Percentiles rank a stretch among this genome's conserved stretches.
These are phyloP conservation scores for Prunella fulvescens DNA, from an alignment of 2,113 vertebrate genomes.

Conservation along the genomic window DNA sequence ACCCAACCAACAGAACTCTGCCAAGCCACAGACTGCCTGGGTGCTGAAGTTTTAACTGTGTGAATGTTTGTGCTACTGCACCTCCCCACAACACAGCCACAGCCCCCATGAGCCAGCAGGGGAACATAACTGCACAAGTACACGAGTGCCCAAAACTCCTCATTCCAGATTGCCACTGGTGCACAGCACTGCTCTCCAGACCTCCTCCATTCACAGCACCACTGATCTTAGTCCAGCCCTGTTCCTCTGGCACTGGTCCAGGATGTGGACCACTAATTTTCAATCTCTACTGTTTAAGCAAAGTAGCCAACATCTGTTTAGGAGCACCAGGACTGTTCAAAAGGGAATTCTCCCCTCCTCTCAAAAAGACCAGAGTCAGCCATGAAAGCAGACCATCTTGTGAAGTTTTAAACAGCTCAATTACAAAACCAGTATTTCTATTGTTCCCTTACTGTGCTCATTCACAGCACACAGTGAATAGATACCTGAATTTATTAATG, in stretches of 20 bases:
- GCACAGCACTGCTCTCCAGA: neutral
- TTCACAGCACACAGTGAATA: neutral
- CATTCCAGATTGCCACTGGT: neutral
- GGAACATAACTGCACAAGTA: rapidly evolving
- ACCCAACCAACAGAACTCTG: neutral
- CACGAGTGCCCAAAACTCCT: neutral
- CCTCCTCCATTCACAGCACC: neutral
- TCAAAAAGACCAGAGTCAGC: neutral
- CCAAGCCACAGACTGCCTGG: neutral
- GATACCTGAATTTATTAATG: neutral
- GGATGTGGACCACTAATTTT: neutral
- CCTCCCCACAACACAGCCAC: neutral
- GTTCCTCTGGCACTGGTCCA: neutral
- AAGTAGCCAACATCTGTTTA: neutral
- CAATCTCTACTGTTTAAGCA: neutral
- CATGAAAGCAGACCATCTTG: neutral
- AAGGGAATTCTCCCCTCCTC: neutral
- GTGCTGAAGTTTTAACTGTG: neutral
- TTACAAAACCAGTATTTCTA: neutral
- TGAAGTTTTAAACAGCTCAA: neutral
- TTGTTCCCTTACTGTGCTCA: neutral
- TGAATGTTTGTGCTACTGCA: neutral
- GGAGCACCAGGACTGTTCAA: neutral
- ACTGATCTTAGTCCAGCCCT: neutral
- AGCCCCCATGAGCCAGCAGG: rapidly evolving